Evolutionary conservation across 2,888 invertebrate species (phyloP), one percentile per base, ranked within the genome.

Genomic region (Hyles lineata): DNA sequence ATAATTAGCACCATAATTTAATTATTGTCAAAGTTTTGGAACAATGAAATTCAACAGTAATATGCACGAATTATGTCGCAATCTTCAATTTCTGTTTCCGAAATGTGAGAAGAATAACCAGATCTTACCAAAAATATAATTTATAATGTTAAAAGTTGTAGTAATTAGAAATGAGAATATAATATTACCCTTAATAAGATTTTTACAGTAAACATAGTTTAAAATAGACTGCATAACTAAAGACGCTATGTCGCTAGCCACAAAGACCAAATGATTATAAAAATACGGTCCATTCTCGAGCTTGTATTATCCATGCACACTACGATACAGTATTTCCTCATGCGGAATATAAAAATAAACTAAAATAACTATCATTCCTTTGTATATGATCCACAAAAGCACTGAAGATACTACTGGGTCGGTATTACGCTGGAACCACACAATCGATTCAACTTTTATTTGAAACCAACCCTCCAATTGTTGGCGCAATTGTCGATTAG

Each of bases 301-400:
- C 17, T 25, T 23, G 25, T 60, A 60, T 29, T 17, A 60, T 60
- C 60, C 23, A 9, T 25, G 25, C 17, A 63, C 43, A n/a, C 21
- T 21, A 63, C 21, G 35, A 43, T 35, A 35, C n/a, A 21, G 21
- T 21, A 21, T 15, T 35, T 63, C 35, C 21, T 63, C 21, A 35
- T 21, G n/a, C 63, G 35, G 35, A 43, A 21, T 17, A 62, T n/a
- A 67, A 67, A 50, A 67, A 23, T 50, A 50, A 43, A 63, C 21
- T 15, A 35, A 23, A 67, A 50, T 43, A 43, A 67, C 50, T 50
- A 23, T 67, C 21, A 43, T 67, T 67, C 8, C 50, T 67, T 67
- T 67, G 63, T n/a, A 21, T 35, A 63, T 55, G 55, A 55, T 21
- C 35, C 21, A 50, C 23, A 67, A 67, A 43, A 63, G 63, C n/a